Evolutionary conservation across 2,797 vertebrate species (phyloP), one percentile per base, ranked within the genome.

Genomic region (Phataginus tetradactyla): DNA sequence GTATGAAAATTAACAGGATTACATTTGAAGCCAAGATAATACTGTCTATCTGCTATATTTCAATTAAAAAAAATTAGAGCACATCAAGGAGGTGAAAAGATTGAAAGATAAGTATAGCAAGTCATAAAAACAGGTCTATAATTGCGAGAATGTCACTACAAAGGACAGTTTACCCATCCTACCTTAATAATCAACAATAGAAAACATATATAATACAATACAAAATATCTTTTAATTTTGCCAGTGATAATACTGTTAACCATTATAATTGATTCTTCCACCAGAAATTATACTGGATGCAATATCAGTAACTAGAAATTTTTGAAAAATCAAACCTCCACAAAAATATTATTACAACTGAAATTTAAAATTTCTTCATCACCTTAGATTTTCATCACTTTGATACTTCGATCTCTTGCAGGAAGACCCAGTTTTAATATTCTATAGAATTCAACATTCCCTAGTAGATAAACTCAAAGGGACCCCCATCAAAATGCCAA

Each of bases 1-100:
- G 25, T 63, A 90, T 78, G 71, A 91, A 93, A 89, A 75, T 63
- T 68, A 83, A 83, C 90, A 93, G 84, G 39, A 89, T 45, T 45
- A 45, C 45, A 45, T 12, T 12, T 45, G 45, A 45, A 45, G 11
- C 45, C 45, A 45, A 45, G 45, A 45, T 45, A 45, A 45, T 45
- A 45, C 45, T 45, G 42, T 45, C 42, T 45, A 45, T 11, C 45
- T 45, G 45, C 45, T 45, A 45, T 45, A 45, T 45, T 45, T 45
- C 45, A 45, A 45, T 45, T 45, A 2, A 12, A 45, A 45, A 45
- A 45, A 45, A 45, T 45, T 45, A 45, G 45, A 45, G 5, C 14
- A 37, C 29, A 59, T 53, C 51, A 74, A 23, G 77, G n/a, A 75
- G n/a, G 7, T 17, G 15, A 90, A 21, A 14, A 83, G 53, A 7